Conservation (phyloP, 2,797 vertebrate species). For the Tachyglossus aculeatus region DNA sequence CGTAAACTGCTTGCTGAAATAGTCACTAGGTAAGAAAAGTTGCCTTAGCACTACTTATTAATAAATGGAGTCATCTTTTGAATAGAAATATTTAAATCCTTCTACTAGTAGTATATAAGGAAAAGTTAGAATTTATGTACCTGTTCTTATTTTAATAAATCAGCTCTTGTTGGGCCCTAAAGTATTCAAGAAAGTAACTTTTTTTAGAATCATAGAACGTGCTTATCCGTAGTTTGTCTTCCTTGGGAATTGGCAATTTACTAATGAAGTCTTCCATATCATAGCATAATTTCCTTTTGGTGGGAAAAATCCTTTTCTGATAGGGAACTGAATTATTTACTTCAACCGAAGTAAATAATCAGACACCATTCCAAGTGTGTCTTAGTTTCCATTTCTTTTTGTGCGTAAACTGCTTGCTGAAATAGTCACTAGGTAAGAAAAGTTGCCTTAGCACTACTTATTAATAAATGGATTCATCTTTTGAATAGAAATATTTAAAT, state of each 20-base stretch:
- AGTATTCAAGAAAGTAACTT: too few relatives aligned
- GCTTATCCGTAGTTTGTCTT: too few relatives aligned
- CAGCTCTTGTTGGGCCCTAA: slow-evolving; percentile 20
- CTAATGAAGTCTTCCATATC: too few relatives aligned
- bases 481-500: slow-evolving; percentile 13
- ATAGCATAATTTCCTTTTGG: too few relatives aligned
- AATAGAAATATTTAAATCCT: slow-evolving; percentile 9
- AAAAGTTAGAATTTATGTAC: slow-evolving; percentile 17
- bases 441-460: background rate
- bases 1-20: background rate
- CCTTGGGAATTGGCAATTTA: too few relatives aligned
- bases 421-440: background rate
- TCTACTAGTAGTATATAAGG: slow-evolving; percentile 2
- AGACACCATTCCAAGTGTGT: background rate
- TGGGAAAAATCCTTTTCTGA: too few relatives aligned
- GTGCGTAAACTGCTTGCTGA: background rate
- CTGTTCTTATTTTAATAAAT: slow-evolving; percentile 11
- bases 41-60: slow-evolving; percentile 1
- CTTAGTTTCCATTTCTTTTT: background rate
- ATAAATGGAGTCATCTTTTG: slow-evolving; percentile 1
- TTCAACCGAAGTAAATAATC: too few relatives aligned
- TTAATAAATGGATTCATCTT: slow-evolving; percentile 4
- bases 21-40: background rate
- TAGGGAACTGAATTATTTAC: too few relatives aligned
- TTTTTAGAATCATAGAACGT: too few relatives aligned